A percentile compares a stretch with the other conserved stretches of the same genome.
phyloP scores from a whole-genome alignment of 1,140 invertebrate genomes.

The Aleiodes sp. region DNA sequence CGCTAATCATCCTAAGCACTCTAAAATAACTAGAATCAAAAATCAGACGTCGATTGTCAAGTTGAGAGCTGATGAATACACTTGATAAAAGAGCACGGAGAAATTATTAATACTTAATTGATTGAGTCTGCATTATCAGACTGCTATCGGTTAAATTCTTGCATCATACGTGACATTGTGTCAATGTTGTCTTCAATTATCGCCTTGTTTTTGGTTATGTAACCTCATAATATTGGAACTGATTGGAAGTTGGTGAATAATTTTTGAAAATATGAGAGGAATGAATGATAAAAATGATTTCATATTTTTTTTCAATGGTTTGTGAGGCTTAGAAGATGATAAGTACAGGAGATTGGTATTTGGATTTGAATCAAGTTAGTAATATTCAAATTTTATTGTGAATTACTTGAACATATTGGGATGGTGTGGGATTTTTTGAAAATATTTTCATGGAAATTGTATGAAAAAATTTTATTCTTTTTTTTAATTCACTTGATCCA shows the following conservation, averaged over 20 bases:
- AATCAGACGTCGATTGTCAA: neutral
- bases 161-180: neutral
- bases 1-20: conserved; percentile 9
- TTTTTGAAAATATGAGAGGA: neutral
- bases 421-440: too few relatives aligned
- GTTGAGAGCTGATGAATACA: too few relatives aligned
- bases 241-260: too few relatives aligned
- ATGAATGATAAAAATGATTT: neutral
- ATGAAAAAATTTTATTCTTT: too few relatives aligned
- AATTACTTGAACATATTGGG: neutral
- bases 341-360: neutral
- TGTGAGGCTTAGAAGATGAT: neutral
- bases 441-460: too few relatives aligned
- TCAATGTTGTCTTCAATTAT: neutral
- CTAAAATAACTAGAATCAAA: neutral
- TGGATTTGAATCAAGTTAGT: neutral
- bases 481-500: too few relatives aligned
- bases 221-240: neutral
- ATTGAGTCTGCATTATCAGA: neutral
- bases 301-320: neutral
- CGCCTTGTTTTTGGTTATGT: neutral
- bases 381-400: neutral
- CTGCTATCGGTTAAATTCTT: neutral
- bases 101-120: too few relatives aligned
- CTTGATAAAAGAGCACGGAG: too few relatives aligned